A percentile compares a stretch with the other conserved stretches of the same genome.
Evolutionary conservation across 1,140 invertebrate species (phyloP).

Genomic region (Trinorchestia longiramus): DNA sequence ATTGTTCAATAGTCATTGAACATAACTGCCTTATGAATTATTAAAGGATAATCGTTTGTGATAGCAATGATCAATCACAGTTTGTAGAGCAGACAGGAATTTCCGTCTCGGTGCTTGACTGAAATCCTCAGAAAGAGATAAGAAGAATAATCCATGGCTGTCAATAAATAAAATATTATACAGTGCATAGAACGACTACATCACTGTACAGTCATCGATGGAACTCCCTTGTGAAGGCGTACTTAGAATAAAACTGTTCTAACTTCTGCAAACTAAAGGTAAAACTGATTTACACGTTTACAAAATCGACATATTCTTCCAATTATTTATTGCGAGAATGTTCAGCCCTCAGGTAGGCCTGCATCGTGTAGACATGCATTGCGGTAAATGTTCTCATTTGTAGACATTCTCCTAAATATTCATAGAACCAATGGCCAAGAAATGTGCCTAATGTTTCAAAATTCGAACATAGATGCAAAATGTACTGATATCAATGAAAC

Average conservation of each 20-base stretch:
- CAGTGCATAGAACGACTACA: no score
- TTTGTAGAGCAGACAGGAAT: no score
- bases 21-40: no score
- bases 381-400: background rate
- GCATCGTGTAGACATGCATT: background rate
- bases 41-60: no score
- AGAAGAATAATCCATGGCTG: background rate
- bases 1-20: no score
- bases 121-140: background rate
- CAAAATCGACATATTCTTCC: no score
- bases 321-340: background rate
- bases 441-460: background rate
- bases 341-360: background rate
- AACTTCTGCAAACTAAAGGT: no score
- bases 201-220: no score
- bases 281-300: background rate
- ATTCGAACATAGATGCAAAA: background rate
- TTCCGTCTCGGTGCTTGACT: no score
- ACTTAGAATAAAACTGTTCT: no score
- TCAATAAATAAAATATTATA: background rate
- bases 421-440: background rate
- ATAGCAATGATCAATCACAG: no score
- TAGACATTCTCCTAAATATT: background rate
- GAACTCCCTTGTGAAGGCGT: no score
- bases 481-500: background rate